phyloP scores from a whole-genome alignment of 2,888 invertebrate species.

The Platypus cylindrus region DNA sequence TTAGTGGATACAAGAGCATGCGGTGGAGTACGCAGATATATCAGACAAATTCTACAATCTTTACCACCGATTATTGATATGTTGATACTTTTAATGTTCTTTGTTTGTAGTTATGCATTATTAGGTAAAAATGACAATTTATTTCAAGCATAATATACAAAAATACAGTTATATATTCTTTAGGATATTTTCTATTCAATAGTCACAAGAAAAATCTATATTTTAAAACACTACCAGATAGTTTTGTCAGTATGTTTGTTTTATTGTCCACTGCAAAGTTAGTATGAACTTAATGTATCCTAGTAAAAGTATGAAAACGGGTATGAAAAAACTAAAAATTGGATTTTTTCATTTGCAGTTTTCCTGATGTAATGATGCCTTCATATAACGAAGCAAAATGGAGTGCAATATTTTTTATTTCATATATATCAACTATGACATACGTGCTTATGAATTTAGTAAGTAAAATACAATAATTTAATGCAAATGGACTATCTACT shows the following conservation, averaged over 20 bases:
- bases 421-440: conserved; percentile 71
- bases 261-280: conserved; percentile 85
- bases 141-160: not conserved
- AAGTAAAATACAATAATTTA: conserved; percentile 28
- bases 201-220: conserved; percentile 60
- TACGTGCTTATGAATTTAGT: conserved; percentile 84
- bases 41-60: conserved; percentile 70
- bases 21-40: conserved; percentile 63
- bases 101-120: conserved; percentile 71
- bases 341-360: conserved; percentile 39
- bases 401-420: conserved; percentile 77
- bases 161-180: conserved; percentile 2
- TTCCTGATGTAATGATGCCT: conserved; percentile 90
- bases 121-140: conserved; percentile 29
- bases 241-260: conserved; percentile 81
- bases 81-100: conserved; percentile 71
- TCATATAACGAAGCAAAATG: conserved; percentile 68
- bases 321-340: too few species aligned
- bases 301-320: too few species aligned
- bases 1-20: conserved; percentile 75
- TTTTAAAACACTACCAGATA: conserved; percentile 65
- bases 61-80: conserved; percentile 80
- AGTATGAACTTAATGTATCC: conserved; percentile 41
- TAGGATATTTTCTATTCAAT: conserved; percentile 69
- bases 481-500: too few species aligned